Percentiles rank a stretch among this genome's conserved stretches.
Evolutionary conservation across 2,797 vertebrate species (phyloP).

Genomic region (Enteromius viviparus): DNA sequence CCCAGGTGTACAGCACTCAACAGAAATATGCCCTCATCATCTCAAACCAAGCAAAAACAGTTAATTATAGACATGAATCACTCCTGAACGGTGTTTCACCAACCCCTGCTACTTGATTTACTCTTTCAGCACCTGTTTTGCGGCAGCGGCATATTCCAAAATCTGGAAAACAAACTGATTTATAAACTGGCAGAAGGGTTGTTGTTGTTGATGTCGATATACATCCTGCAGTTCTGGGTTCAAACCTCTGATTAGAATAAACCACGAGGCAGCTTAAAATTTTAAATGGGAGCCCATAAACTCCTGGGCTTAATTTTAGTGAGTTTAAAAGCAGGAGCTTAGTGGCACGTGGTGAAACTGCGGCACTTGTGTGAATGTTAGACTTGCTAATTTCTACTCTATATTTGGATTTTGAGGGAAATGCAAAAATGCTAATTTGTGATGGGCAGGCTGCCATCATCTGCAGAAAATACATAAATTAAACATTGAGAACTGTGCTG

Average conservation of each 20-base stretch:
- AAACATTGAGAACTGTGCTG: not conserved
- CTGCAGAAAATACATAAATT: slow-evolving; percentile 10
- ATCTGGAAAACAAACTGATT: slow-evolving; percentile 12
- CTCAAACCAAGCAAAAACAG: slow-evolving; percentile 5
- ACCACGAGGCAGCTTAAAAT: slow-evolving; percentile 17
- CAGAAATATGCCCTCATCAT: slow-evolving; percentile 22
- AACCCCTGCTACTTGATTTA: not conserved
- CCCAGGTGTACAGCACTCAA: slow-evolving; percentile 40
- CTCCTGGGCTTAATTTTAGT: slow-evolving; percentile 40
- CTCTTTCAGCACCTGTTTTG: slow-evolving; percentile 20
- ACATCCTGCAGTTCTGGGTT: slow-evolving; percentile 32
- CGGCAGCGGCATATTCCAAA: not conserved
- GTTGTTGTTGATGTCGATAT: not conserved
- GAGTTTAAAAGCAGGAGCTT: slow-evolving; percentile 22
- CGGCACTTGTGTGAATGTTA: slow-evolving; percentile 35
- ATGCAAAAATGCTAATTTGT: slow-evolving; percentile 46
- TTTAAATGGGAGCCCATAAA: slow-evolving; percentile 19
- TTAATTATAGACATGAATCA: slow-evolving; percentile 7
- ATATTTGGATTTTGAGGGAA: slow-evolving; percentile 42
- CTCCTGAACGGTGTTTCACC: not conserved
- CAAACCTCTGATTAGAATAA: slow-evolving; percentile 52
- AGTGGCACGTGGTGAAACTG: slow-evolving; percentile 26
- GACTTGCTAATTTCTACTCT: slow-evolving; percentile 48
- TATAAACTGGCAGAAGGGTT: not conserved
- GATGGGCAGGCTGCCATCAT: slow-evolving; percentile 39